Evolutionary conservation across 2,797 vertebrate genomes (phyloP), one percentile per base, ranked within the genome.

Genomic region (Aythya fuligula): DNA sequence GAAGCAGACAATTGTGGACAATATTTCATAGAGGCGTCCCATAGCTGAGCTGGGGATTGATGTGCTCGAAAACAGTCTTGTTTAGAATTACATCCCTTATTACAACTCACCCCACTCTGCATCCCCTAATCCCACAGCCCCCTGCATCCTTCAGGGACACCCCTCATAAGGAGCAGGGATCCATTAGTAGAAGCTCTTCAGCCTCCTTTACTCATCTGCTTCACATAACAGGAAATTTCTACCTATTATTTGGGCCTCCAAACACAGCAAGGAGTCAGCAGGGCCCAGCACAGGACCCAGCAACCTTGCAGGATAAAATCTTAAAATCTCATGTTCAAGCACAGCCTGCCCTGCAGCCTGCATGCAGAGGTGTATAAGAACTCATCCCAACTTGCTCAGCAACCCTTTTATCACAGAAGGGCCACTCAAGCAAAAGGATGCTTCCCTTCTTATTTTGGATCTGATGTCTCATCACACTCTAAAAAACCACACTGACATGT

Each of bases 131-230:
- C 32, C 12, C 53, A 60, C 43, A 53, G 54, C 53, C 22, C 79
- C 83, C 14, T 49, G 45, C 41, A 62, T 24, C 6, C 70, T 41
- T 1, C 3, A 30, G 34, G 74, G 27, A 49, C 36, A 28, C 19
- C 61, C 36, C 2, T 0, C 43, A 15, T 41, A 38, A 51, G 9
- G 17, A 75, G 7, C 1, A 0, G 24, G 13, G 6, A 75, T 22
- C 21, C 32, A n/a, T 65, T 20, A 73, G 8, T 30, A 89, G 36
- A 36, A 77, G 58, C 13, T 77, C 27, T 70, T 66, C 45, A 27
- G 8, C 47, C 87, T 79, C 74, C 57, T 11, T 28, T 5, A 2
- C 27, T 24, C 72, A 30, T 41, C 38, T 45, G 41, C 64, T 72
- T 85, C 12, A 34, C 25, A n/a, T 16, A 82, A 58, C 9, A 54